phyloP scores from a whole-genome alignment of 2,113 vertebrate genomes.

The Podarcis cretensis region DNA sequence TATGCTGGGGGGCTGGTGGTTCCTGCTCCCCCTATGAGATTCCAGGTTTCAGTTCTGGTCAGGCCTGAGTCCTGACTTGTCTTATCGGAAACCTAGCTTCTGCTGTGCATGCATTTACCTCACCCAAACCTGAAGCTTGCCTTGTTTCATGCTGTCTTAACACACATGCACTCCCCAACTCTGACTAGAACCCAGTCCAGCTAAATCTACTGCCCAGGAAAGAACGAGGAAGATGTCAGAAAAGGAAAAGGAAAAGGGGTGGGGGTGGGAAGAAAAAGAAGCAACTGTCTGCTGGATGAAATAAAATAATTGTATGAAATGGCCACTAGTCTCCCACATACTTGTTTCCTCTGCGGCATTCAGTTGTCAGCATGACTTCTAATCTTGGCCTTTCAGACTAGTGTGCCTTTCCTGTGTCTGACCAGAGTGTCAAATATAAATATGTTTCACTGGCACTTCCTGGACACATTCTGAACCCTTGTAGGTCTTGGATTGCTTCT shows the following conservation, averaged over 20 bases:
- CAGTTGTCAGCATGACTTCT: background rate
- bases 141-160: no score
- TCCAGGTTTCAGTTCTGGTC: no score
- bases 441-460: constrained; percentile 6
- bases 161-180: no score
- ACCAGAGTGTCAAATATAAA: background rate
- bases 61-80: no score
- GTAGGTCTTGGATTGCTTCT: background rate
- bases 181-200: background rate
- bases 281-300: background rate
- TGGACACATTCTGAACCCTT: background rate
- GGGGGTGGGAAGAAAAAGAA: background rate
- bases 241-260: background rate
- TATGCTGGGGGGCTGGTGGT: no score
- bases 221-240: background rate
- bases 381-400: constrained; percentile 3
- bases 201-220: background rate
- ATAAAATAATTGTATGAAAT: background rate
- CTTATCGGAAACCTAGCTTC: no score
- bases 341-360: background rate
- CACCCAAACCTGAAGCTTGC: no score
- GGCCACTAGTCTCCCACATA: background rate
- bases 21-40: no score
- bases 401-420: constrained; percentile 28
- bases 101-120: no score